Conservation (phyloP, 2,113 vertebrate genomes). For the Centropristis striata region DNA sequence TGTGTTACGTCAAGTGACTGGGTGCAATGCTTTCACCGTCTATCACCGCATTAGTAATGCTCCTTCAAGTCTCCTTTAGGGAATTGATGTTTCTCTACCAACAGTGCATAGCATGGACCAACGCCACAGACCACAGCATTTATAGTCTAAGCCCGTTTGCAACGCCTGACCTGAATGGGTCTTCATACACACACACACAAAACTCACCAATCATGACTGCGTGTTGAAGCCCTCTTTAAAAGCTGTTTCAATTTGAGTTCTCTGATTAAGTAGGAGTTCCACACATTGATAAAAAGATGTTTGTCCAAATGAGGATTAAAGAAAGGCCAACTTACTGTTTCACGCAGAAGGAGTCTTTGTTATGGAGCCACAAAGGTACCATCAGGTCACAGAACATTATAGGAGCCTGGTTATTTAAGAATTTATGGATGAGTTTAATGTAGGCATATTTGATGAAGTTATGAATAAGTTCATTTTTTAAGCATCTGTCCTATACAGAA, state of each 20-base stretch:
- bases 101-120: background rate
- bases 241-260: background rate
- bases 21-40: slow-evolving; percentile 48
- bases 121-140: background rate
- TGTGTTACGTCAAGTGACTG: slow-evolving; percentile 18
- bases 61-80: slow-evolving; percentile 16
- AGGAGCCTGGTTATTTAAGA: background rate
- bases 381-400: background rate
- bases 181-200: background rate
- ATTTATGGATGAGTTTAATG: background rate
- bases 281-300: background rate
- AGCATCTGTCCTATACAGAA: background rate
- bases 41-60: slow-evolving; percentile 37
- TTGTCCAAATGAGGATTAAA: background rate
- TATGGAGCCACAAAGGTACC: background rate
- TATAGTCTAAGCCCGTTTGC: background rate
- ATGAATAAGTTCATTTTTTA: no score
- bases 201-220: background rate
- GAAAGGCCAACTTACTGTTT: background rate
- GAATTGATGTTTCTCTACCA: slow-evolving; percentile 3
- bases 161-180: background rate
- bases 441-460: no score
- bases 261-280: no score
- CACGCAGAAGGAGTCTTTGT: no score
- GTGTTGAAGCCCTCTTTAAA: background rate